Evolutionary conservation across 2,888 invertebrate species (phyloP), one percentile per base, ranked within the genome.

Genomic region (Eupithecia subfuscata): DNA sequence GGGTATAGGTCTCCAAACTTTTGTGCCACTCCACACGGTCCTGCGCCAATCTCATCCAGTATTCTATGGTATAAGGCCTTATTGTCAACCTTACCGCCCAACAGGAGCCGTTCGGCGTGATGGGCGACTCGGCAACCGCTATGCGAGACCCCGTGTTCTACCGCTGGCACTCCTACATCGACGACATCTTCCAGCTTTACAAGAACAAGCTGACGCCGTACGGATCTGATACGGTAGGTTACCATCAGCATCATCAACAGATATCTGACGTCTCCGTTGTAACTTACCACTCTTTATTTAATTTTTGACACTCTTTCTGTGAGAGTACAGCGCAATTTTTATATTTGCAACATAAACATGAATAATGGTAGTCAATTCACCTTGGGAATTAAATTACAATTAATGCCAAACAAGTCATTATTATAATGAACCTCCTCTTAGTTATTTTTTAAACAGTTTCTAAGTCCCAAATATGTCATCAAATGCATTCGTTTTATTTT

Each of bases 111-210:
- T 97, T 97, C 84, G 96, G 97, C 63, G 97, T 97, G 43, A 98
- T 98, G 96, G 98, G 97, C 0, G 98, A 98, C 86, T 96, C 97
- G 0, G 96, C 97, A 0, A 98, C 98, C 0, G 97, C 98, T 0
- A 98, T 98, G 98, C 95, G 98, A 2, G 98, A 98, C 91, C 98
- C 98, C 0, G 92, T 97, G 25, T 98, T 98, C 95, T 98, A 98
- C 92, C 96, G 97, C 86, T 98, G 97, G 97, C 98, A 98, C 86
- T 95, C 97, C 0, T 97, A 96, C 87, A 94, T 98, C 37, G 97
- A 98, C 84, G 96, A 97, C 82, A 92, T 98, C 45, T 98, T 98
- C 95, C 95, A 96, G 82, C 95, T 96, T 79, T 96, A 97, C 90
- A 98, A 98, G 90, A 93, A 94, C 77, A 96, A 96, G 18, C 91